Percentiles rank a stretch among this genome's conserved stretches.
Evolutionary conservation across 2,113 vertebrate genomes (phyloP).

Genomic region (Shinisaurus crocodilurus): DNA sequence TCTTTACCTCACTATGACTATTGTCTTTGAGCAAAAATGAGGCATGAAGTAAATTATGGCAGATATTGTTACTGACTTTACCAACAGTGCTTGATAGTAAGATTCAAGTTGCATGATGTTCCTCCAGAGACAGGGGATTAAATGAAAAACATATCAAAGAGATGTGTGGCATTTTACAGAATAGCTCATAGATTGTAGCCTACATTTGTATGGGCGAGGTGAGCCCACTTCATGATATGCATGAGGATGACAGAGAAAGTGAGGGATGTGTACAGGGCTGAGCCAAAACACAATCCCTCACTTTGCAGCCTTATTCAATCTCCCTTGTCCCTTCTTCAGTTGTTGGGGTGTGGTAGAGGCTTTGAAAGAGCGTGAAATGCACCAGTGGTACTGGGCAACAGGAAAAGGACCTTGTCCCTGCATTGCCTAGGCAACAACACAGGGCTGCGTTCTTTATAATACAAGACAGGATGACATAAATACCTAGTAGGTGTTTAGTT

Average conservation of each 20-base stretch:
- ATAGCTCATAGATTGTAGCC: neutral
- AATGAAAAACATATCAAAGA: neutral
- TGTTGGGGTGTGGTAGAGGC: neutral
- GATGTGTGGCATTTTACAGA: neutral
- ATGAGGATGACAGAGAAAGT: neutral
- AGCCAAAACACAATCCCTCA: neutral
- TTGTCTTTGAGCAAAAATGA: neutral
- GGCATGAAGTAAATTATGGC: neutral
- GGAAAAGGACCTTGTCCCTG: neutral
- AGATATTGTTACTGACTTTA: neutral
- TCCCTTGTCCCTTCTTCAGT: neutral
- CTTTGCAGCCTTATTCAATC: neutral
- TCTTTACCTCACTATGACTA: neutral
- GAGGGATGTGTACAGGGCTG: neutral
- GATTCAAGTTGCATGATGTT: neutral
- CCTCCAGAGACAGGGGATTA: neutral
- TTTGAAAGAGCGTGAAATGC: neutral
- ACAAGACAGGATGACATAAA: neutral
- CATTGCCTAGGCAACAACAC: too few relatives aligned
- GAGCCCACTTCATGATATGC: neutral
- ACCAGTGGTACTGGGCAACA: too few relatives aligned
- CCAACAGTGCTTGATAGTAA: neutral
- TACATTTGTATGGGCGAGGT: neutral
- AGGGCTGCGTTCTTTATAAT: neutral
- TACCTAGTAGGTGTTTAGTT: neutral